Percentiles rank a stretch among this genome's conserved stretches.
These are phyloP conservation scores for Lobophora halterata DNA, from an alignment of 2,888 invertebrate species.

Conservation along the genomic window DNA sequence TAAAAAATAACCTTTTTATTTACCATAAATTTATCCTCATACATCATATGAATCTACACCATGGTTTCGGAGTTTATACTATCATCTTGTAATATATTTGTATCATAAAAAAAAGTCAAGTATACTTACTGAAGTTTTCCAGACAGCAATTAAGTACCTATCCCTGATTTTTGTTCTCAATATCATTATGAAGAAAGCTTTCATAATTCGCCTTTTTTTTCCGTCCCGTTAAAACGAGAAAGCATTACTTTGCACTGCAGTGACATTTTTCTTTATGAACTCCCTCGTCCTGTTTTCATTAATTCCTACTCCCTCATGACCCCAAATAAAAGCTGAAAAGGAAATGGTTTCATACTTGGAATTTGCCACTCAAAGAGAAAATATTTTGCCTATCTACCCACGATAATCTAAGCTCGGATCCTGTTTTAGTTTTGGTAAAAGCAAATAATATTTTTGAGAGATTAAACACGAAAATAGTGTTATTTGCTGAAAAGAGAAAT, in stretches of 20 bases:
- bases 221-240: constrained; percentile 46
- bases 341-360: constrained; percentile 48
- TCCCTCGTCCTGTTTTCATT: constrained; percentile 64
- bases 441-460: constrained; percentile 5
- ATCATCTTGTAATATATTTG: no score
- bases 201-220: constrained; percentile 31
- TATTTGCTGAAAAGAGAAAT: constrained; percentile 7
- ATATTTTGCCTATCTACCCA: constrained; percentile 27
- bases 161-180: no score
- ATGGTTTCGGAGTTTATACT: no score
- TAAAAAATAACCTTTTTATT: no score
- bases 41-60: no score
- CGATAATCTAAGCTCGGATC: constrained; percentile 21
- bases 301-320: constrained; percentile 53
- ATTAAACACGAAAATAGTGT: no score
- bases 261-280: constrained; percentile 73
- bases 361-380: constrained; percentile 27
- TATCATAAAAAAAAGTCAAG: no score
- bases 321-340: constrained; percentile 54
- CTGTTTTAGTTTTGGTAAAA: constrained; percentile 9
- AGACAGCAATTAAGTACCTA: no score
- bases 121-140: no score
- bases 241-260: constrained; percentile 64
- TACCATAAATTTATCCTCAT: no score
- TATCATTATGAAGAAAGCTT: no score